Conservation (phyloP, 1,140 invertebrate genomes). For the Doryteuthis pealeii region DNA sequence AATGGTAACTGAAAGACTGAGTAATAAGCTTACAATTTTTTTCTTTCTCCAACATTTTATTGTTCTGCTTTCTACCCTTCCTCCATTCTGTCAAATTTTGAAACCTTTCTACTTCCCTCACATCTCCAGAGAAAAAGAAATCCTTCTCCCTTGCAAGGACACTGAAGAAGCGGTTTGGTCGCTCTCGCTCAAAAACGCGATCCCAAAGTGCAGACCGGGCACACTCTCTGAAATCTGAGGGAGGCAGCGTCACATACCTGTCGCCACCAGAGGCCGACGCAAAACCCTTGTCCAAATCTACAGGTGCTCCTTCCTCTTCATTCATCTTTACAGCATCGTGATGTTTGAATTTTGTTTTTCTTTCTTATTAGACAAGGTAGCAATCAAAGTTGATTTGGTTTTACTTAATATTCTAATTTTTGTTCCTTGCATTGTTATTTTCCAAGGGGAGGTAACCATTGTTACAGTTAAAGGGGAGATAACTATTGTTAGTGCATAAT, state of each 20-base stretch:
- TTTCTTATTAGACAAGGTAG: no score
- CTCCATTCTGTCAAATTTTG: no score
- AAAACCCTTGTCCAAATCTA: conserved; percentile 37
- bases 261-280: conserved; percentile 36
- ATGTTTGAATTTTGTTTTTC: not conserved
- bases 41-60: not conserved
- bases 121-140: conserved; percentile 48
- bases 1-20: not conserved
- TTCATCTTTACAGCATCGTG: not conserved
- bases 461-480: no score
- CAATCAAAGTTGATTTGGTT: no score
- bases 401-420: no score
- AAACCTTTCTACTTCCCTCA: not conserved
- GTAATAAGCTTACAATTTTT: not conserved
- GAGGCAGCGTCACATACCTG: conserved; percentile 36
- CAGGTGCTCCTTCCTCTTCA: not conserved
- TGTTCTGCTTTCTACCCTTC: not conserved
- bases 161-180: conserved; percentile 44
- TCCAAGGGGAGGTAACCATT: no score
- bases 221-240: conserved; percentile 33
- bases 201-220: conserved; percentile 46
- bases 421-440: no score
- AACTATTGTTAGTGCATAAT: no score
- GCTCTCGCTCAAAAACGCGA: conserved; percentile 38
- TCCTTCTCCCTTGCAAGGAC: conserved; percentile 34